phyloP scores from a whole-genome alignment of 2,888 invertebrate genomes.

The Oscheius sp. region DNA sequence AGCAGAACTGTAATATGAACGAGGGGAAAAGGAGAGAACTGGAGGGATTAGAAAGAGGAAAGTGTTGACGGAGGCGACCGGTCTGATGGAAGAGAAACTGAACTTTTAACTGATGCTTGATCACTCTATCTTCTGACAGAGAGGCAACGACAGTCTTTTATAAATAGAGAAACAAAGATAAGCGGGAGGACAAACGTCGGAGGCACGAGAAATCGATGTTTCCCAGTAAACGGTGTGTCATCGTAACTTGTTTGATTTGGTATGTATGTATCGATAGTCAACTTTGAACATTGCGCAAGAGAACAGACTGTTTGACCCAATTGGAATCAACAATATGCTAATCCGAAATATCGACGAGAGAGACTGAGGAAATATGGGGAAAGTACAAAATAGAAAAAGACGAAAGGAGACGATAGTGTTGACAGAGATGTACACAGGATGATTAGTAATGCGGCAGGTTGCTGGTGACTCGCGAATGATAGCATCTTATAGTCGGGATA shows the following conservation, averaged over 20 bases:
- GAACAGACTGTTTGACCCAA: constrained; percentile 22
- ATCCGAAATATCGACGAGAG: neutral
- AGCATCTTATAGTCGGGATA: too few species aligned
- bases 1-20: too few species aligned
- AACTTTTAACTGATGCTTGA: neutral
- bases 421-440: too few species aligned
- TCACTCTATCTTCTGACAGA: neutral
- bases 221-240: neutral
- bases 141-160: neutral
- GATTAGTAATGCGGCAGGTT: too few species aligned
- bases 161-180: neutral
- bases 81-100: neutral
- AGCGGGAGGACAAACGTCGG: neutral
- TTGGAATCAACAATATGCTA: constrained; percentile 23
- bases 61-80: constrained; percentile 11
- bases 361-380: neutral
- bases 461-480: too few species aligned
- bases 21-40: neutral
- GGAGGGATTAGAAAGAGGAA: neutral
- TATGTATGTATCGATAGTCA: neutral
- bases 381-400: too few species aligned
- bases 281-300: neutral
- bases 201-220: constrained; percentile 11
- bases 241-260: constrained; percentile 7
- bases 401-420: too few species aligned